phyloP scores from a whole-genome alignment of 1,140 invertebrate species.

The Bombus vancouverensis region DNA sequence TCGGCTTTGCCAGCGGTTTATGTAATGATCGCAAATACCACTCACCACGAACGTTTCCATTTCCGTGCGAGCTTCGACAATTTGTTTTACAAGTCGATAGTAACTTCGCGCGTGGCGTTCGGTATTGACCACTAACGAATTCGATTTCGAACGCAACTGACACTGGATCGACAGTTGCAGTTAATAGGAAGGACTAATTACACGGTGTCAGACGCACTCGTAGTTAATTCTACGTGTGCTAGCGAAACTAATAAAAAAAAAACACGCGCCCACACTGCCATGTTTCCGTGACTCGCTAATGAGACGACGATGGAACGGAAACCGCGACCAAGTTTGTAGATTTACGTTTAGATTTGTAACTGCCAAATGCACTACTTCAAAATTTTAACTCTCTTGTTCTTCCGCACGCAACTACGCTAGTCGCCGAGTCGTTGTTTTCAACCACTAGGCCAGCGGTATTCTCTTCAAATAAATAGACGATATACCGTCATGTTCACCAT shows the following conservation, averaged over 20 bases:
- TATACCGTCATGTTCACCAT: neutral
- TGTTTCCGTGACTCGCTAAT: constrained; percentile 17
- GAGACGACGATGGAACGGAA: constrained; percentile 29
- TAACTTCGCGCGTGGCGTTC: neutral
- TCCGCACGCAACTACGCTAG: no score
- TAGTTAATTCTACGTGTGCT: constrained; percentile 40
- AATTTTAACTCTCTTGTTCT: neutral
- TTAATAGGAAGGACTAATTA: constrained; percentile 69
- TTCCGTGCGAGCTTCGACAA: constrained; percentile 3
- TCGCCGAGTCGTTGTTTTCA: neutral
- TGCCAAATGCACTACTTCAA: neutral
- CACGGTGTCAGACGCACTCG: constrained; percentile 23
- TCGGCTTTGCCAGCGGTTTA: neutral
- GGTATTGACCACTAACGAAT: constrained; percentile 35
- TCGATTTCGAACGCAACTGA: constrained; percentile 60
- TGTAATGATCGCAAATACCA: constrained; percentile 16
- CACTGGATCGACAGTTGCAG: constrained; percentile 74
- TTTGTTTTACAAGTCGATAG: constrained; percentile 19
- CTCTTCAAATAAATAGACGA: neutral
- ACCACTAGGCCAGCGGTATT: neutral
- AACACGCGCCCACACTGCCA: neutral
- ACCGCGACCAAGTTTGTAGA: constrained; percentile 6
- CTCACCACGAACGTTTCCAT: neutral
- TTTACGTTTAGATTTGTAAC: constrained; percentile 15
- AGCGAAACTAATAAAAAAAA: constrained; percentile 27